Percentiles rank a stretch among this genome's conserved stretches.
Evolutionary conservation across 1,140 invertebrate genomes (phyloP).

Genomic region (Drosophila pseudoananassae): DNA sequence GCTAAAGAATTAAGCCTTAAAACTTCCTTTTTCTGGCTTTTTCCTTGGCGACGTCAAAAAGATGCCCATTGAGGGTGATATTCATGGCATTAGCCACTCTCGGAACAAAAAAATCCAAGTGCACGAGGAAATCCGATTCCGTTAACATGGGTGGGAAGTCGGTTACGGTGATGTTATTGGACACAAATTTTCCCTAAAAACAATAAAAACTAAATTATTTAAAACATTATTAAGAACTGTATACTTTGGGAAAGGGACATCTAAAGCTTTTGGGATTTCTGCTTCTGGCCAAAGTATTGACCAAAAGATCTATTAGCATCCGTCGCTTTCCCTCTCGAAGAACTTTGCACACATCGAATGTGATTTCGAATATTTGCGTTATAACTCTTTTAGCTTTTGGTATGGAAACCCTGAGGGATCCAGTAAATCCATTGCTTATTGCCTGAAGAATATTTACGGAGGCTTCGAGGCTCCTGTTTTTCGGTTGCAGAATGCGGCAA

Average conservation of each 20-base stretch:
- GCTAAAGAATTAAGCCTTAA: not conserved
- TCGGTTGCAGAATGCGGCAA: slow-evolving; percentile 30
- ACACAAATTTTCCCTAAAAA: slow-evolving; percentile 29
- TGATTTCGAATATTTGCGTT: slow-evolving; percentile 50
- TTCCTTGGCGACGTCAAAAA: slow-evolving; percentile 51
- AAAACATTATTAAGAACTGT: not conserved
- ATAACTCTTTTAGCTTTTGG: slow-evolving; percentile 53
- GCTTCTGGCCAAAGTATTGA: slow-evolving; percentile 29
- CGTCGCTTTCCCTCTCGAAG: slow-evolving; percentile 50
- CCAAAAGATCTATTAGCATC: slow-evolving; percentile 38
- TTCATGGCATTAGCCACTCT: slow-evolving; percentile 34
- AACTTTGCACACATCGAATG: slow-evolving; percentile 60
- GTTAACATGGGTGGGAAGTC: slow-evolving; percentile 51
- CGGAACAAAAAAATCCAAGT: slow-evolving; percentile 55
- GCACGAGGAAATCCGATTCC: slow-evolving; percentile 42
- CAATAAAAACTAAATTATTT: not conserved
- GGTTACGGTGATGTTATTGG: slow-evolving; percentile 42
- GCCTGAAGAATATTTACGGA: slow-evolving; percentile 23
- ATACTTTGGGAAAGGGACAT: slow-evolving; percentile 53
- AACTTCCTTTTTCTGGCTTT: slow-evolving; percentile 36
- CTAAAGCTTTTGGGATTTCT: slow-evolving; percentile 11
- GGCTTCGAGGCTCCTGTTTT: slow-evolving; percentile 35
- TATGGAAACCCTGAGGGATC: slow-evolving; percentile 39
- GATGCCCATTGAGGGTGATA: slow-evolving; percentile 30
- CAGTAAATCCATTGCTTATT: slow-evolving; percentile 9